A percentile compares a stretch with the other conserved stretches of the same genome.
phyloP scores from a whole-genome alignment of 2,888 invertebrate species.

The Miltochrista miniata region DNA sequence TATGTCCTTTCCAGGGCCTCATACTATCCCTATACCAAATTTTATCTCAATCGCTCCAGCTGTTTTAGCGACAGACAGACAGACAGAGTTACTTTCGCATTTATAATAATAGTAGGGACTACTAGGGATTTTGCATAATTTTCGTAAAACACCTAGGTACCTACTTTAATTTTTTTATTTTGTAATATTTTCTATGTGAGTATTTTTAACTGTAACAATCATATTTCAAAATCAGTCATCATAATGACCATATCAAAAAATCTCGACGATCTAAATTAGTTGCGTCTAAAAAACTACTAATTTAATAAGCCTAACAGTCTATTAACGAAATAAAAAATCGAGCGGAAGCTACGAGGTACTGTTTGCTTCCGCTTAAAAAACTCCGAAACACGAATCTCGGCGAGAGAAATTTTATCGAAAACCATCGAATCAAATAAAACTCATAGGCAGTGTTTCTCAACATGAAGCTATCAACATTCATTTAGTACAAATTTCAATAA shows the following conservation, averaged over 20 bases:
- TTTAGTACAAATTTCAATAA: no score
- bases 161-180: no score
- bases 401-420: slow-evolving; percentile 43
- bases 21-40: no score
- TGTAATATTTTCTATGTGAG: no score
- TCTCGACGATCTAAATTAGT: slow-evolving; percentile 14
- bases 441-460: slow-evolving; percentile 50
- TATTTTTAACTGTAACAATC: no score
- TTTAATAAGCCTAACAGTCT: slow-evolving; percentile 53
- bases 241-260: slow-evolving; percentile 14
- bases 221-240: slow-evolving; percentile 13
- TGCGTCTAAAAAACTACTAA: slow-evolving; percentile 39
- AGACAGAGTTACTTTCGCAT: no score
- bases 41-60: no score
- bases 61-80: no score
- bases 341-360: slow-evolving; percentile 52
- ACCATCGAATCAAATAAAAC: slow-evolving; percentile 46
- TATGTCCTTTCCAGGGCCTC: no score
- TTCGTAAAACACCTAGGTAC: no score
- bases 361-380: slow-evolving; percentile 67
- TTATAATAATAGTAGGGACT: no score
- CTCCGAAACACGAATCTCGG: slow-evolving; percentile 45
- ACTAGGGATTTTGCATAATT: no score
- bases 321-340: slow-evolving; percentile 43
- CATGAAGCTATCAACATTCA: slow-evolving; percentile 1